Conservation (phyloP, 2,797 vertebrate genomes). For the Decapterus maruadsi region DNA sequence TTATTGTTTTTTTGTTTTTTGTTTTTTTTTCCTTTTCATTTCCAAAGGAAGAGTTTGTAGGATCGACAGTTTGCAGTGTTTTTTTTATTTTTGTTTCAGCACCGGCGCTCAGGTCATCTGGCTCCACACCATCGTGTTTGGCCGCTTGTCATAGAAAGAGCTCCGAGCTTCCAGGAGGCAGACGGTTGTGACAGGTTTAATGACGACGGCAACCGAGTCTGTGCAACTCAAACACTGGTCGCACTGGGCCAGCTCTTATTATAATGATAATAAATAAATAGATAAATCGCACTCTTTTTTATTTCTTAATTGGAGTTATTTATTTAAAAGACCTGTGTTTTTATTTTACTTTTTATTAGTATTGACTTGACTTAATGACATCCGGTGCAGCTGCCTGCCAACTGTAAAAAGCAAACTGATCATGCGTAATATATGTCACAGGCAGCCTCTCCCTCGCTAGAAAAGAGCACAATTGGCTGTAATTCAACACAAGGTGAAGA, state of each 20-base stretch:
- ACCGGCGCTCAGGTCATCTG: constrained; percentile 40
- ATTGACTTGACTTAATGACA: neutral
- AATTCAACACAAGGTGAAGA: constrained; percentile 48
- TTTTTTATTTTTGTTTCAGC: neutral
- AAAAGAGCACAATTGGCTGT: constrained; percentile 23
- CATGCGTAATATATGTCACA: constrained; percentile 33
- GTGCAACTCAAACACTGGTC: too few relatives aligned
- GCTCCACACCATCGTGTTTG: constrained; percentile 34
- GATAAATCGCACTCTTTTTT: neutral
- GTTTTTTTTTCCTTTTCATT: constrained; percentile 24
- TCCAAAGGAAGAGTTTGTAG: constrained; percentile 17
- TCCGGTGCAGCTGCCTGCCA: constrained; percentile 21
- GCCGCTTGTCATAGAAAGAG: constrained; percentile 49
- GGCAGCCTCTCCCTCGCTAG: constrained; percentile 21
- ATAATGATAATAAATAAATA: too few relatives aligned
- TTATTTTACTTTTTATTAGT: too few relatives aligned
- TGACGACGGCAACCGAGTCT: neutral
- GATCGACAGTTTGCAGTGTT: constrained; percentile 23
- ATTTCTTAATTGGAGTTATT: neutral
- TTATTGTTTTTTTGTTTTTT: constrained; percentile 29
- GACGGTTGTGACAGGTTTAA: constrained; percentile 21
- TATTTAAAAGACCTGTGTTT: neutral
- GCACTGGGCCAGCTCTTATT: too few relatives aligned
- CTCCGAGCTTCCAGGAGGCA: constrained; percentile 40
- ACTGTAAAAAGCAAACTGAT: constrained; percentile 15